Evolutionary conservation across 2,888 invertebrate genomes (phyloP).

Genomic region (Panzeria rudis): DNA sequence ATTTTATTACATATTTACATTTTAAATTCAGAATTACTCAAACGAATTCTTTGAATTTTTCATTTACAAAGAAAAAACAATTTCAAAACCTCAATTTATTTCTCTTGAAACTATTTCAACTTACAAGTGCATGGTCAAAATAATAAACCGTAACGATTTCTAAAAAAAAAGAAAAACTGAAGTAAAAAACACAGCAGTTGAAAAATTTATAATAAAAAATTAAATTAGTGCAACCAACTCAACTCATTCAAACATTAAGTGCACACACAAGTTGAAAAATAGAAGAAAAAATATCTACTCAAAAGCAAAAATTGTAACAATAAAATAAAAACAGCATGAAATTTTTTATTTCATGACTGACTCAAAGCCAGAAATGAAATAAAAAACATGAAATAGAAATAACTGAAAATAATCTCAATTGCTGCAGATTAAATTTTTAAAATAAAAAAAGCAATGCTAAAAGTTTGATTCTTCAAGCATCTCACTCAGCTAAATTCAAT

Average conservation of each 20-base stretch:
- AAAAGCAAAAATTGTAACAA: constrained; percentile 37
- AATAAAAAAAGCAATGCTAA: constrained; percentile 24
- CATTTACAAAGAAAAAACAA: constrained; percentile 18
- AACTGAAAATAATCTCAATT: constrained; percentile 59
- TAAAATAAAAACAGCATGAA: constrained; percentile 60
- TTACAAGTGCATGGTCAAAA: constrained; percentile 73
- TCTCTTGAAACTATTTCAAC: constrained; percentile 60
- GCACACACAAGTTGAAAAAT: constrained; percentile 19
- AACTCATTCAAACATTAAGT: constrained; percentile 50
- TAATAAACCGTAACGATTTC: constrained; percentile 70
- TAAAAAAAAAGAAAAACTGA: constrained; percentile 40
- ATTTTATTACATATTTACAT: background rate
- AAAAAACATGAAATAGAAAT: constrained; percentile 29
- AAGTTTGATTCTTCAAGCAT: constrained; percentile 39
- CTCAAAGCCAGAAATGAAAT: constrained; percentile 51
- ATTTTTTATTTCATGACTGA: constrained; percentile 28
- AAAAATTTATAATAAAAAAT: background rate
- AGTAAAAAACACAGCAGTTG: constrained; percentile 30
- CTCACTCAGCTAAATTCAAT: background rate
- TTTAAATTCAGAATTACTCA: constrained; percentile 7
- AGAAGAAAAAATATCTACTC: background rate
- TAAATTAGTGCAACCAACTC: constrained; percentile 64
- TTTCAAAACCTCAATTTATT: constrained; percentile 41
- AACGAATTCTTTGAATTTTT: constrained; percentile 36
- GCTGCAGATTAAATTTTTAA: constrained; percentile 47